Base-by-base conservation (phyloP, 2,113 vertebrate species). In the Sula dactylatra region DNA sequence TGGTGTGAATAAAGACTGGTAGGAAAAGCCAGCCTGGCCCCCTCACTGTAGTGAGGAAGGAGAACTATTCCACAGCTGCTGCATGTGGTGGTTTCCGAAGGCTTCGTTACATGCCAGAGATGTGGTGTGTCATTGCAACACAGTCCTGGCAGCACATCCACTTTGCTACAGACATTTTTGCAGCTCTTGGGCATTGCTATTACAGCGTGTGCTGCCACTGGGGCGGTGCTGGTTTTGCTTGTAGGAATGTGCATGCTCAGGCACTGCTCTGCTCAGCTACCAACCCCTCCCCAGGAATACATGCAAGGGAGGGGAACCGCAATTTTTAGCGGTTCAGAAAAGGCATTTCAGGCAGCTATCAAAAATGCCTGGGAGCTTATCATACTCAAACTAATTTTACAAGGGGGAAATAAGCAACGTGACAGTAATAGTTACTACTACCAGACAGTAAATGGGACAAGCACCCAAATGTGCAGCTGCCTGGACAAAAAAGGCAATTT, bases 121-220 rank as follows among this genome's bases (percentile, higher is more conserved):
- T 5, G 6, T 10, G 16, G 26, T 1, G 2, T 61, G 82, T 25
- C 56, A 59, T 26, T 1, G 1, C 52, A 59, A 36, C 36, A 12
- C 24, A 31, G 49, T 6, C 66, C 62, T 70, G 79, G 61, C 55
- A 91, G 49, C 55, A 52, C 34, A 56, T 24, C 34, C 44, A 25
- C 13, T 58, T 74, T 36, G 38, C 44, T 84, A 59, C 26, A 31
- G 31, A 36, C 24, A 12, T 31, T 81, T 85, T 8, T 59, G 67
- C 50, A 80, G 84, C 49, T 76, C 73, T 74, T 0, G 2, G 74
- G 38, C 18, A 42, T 12, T 9, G 44, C 80, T 74, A 7, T 34
- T 32, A 11, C 47, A 70, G 44, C 1, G 1, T 2, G 16, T 2
- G 4, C 49, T 59, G 62, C 34, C 10, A 1, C 67, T 47, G 56